Base-by-base conservation (phyloP, 2,113 vertebrate genomes). In the Petaurus breviceps region DNA sequence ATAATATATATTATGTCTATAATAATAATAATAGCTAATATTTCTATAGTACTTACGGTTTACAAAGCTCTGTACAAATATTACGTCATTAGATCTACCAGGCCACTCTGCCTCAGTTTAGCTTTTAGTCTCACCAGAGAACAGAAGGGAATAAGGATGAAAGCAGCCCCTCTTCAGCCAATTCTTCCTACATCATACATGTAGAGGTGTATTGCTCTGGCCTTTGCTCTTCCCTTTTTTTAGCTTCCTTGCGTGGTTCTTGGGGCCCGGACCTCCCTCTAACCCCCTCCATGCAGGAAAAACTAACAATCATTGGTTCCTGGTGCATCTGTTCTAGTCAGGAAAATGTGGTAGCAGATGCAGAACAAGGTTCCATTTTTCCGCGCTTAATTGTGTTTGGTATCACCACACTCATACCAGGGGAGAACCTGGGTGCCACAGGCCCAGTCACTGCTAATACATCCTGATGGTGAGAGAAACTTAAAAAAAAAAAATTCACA, bases 391-490 rank as follows among this genome's bases (percentile, higher is more conserved):
- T 3, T 37, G 84, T 90, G 51, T 96, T 95, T 93, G 93, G 37
- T 68, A 89, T 93, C 95, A 26, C 93, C 6, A 16, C 31, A 16
- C 31, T 68, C 31, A 37, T 68, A 37, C 61, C 52, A 96, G 50
- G 91, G 94, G 93, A 96, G 91, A 0, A 51, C 51, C 91, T 26
- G 77, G 91, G 95, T 43, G 92, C 51, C 90, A 91, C 77, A 90
- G 96, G 89, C 90, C 61, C 95, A 52, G 93, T 93, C 91, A 24
- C 46, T 95, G 92, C 10, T 97, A 92, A 55, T 96, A 51, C 25
- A 46, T 28, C 0, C 6, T n/a, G 91, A 43, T 92, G 1, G 8
- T 53, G 97, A 90, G 1, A 93, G 92, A 89, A 61, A 57, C 68
- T 77, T n/a, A 8, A 77, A 77, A 77, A 77, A 77, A 77, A 77